Conservation (phyloP, 2,888 invertebrate species). For the Protophormia terraenovae region DNA sequence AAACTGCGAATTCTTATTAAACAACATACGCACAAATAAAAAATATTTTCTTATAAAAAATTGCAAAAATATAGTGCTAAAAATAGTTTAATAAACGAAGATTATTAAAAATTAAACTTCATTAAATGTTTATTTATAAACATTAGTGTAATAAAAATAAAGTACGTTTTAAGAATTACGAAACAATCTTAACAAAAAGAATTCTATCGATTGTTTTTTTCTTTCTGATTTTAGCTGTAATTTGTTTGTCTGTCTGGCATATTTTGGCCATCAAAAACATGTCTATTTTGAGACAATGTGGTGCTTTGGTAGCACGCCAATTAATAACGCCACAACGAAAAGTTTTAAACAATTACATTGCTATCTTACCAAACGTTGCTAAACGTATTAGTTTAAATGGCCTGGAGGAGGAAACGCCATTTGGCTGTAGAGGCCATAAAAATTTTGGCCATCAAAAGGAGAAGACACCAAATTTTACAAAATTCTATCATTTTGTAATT, state of each 20-base stretch:
- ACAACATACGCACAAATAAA: background rate
- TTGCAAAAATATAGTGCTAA: background rate
- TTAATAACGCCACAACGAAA: constrained; percentile 32
- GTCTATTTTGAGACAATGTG: constrained; percentile 73
- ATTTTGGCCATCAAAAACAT: constrained; percentile 52
- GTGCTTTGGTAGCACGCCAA: constrained; percentile 65
- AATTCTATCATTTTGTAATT: constrained; percentile 80
- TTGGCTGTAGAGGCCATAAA: constrained; percentile 80
- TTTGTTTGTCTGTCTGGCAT: background rate
- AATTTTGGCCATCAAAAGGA: constrained; percentile 83
- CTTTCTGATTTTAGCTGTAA: background rate
- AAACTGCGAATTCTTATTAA: background rate
- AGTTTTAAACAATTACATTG: background rate
- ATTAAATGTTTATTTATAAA: background rate
- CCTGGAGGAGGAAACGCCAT: background rate
- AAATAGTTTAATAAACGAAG: constrained; percentile 8
- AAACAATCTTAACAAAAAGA: background rate
- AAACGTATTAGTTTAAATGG: constrained; percentile 8
- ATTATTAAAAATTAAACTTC: background rate
- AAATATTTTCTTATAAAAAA: background rate
- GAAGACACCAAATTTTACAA: constrained; percentile 79
- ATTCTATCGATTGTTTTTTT: background rate
- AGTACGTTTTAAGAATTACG: background rate
- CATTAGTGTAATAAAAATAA: background rate
- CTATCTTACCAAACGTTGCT: background rate